Percentiles rank a stretch among this genome's conserved stretches.
phyloP scores from a whole-genome alignment of 2,113 vertebrate genomes.

The Mixornis gularis region DNA sequence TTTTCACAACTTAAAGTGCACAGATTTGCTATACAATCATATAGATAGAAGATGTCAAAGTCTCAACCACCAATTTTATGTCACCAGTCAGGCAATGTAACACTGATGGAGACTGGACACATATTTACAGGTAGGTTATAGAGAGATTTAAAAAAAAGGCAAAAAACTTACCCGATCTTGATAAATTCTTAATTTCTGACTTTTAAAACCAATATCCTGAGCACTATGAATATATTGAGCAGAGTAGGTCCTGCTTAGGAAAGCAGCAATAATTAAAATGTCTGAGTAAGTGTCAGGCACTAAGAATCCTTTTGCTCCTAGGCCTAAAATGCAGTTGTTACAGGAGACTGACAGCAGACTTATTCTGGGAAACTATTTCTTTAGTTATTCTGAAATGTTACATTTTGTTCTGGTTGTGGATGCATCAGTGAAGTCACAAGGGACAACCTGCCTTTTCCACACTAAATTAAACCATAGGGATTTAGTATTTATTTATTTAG shows the following conservation, averaged over 20 bases:
- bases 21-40: neutral
- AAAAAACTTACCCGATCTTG: rapidly evolving
- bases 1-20: neutral
- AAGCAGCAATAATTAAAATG: neutral
- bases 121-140: neutral
- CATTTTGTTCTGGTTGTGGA: neutral
- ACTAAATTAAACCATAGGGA: neutral
- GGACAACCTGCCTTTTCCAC: neutral
- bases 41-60: neutral
- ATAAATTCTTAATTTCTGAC: neutral
- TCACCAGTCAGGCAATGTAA: neutral
- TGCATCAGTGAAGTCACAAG: neutral
- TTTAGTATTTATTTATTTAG: too few relatives aligned
- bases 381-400: neutral
- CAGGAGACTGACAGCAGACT: neutral
- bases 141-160: too few relatives aligned
- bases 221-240: neutral
- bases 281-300: neutral
- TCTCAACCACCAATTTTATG: neutral
- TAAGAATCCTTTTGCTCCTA: neutral
- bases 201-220: neutral
- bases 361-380: neutral
- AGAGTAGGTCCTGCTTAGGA: neutral
- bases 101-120: neutral
- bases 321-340: neutral